A percentile compares a stretch with the other conserved stretches of the same genome.
phyloP scores from a whole-genome alignment of 1,140 invertebrate species.

The Uloborus diversus region DNA sequence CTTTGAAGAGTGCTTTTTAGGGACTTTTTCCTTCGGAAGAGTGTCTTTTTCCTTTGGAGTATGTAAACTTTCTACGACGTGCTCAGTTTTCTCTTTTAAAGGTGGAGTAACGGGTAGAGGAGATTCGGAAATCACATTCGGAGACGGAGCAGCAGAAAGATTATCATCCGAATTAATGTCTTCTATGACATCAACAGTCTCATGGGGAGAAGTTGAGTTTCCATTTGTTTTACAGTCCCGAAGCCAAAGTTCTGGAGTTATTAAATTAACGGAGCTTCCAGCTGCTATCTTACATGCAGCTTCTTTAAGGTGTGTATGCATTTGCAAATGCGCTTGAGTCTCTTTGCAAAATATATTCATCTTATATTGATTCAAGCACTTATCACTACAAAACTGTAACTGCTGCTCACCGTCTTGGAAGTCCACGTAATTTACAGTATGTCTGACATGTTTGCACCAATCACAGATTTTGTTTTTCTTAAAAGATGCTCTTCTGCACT shows the following conservation, averaged over 20 bases:
- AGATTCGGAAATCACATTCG: conserved; percentile 2
- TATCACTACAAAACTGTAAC: conserved; percentile 77
- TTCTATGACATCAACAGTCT: conserved; percentile 12
- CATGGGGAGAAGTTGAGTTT: neutral
- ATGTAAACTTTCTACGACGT: conserved; percentile 4
- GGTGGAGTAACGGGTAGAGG: neutral
- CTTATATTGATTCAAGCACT: conserved; percentile 94
- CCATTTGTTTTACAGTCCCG: conserved; percentile 68
- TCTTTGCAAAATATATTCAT: conserved; percentile 95
- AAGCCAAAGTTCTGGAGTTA: conserved; percentile 88
- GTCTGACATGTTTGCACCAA: conserved; percentile 89
- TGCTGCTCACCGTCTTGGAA: conserved; percentile 73
- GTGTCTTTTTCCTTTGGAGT: conserved; percentile 10
- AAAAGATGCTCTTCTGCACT: conserved; percentile 85
- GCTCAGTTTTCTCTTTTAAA: conserved; percentile 36
- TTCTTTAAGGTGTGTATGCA: conserved; percentile 76
- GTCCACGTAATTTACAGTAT: conserved; percentile 91
- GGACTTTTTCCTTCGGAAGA: too few species aligned
- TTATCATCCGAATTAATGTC: conserved; percentile 38
- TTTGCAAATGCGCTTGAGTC: conserved; percentile 85
- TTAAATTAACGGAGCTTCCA: conserved; percentile 69
- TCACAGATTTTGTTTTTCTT: conserved; percentile 92
- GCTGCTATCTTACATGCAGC: conserved; percentile 59
- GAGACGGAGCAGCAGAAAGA: conserved; percentile 4
- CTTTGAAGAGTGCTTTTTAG: neutral